Base-by-base conservation (phyloP, 2,113 vertebrate species). In the Apodemus speciosus region DNA sequence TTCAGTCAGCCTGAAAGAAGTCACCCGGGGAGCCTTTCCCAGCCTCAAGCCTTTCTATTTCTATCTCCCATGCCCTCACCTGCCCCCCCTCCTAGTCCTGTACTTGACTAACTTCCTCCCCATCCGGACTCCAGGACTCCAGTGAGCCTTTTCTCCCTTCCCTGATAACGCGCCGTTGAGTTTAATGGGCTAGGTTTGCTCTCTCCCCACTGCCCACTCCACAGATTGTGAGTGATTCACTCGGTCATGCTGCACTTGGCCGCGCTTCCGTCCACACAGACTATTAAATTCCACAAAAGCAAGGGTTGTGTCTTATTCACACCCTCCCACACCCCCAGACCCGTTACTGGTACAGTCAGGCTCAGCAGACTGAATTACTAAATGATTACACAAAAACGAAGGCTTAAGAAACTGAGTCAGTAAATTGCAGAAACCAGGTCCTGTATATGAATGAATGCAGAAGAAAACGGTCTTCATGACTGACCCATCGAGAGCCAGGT, bases 271-370 rank as follows among this genome's bases (percentile, higher is more conserved):
- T 51, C 73, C 40, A 72, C 83, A 30, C 15, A 46, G 35, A 86
- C 84, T 23, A 14, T 38, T 35, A 56, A 85, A 89, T 95, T 93
- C 89, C 93, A 81, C 40, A 8, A 71, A 94, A 85, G 58, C 77
- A 85, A 90, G 53, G 53, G 60, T 40, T 81, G 83, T 69, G 75
- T 64, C 62, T 88, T 66, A 20, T 21, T 85, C 13, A 27, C 71
- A 32, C 9, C 25, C 40, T 75, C 51, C 25, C 76, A 15, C 43
- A 1, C 8, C 43, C 32, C 68, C 72, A 46, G 27, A 46, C 43
- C 46, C 58, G 1, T 58, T 30, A 27, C 83, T 71, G 71, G 11
- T 46, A 18, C 68, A 68, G 46, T 46, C 16, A 32, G 76, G 51
- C 43, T 43, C 85, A 66, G 30, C 3, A 91, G 62, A 95, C 85